Conservation (phyloP, 2,888 invertebrate genomes). For the Amiota communis region DNA sequence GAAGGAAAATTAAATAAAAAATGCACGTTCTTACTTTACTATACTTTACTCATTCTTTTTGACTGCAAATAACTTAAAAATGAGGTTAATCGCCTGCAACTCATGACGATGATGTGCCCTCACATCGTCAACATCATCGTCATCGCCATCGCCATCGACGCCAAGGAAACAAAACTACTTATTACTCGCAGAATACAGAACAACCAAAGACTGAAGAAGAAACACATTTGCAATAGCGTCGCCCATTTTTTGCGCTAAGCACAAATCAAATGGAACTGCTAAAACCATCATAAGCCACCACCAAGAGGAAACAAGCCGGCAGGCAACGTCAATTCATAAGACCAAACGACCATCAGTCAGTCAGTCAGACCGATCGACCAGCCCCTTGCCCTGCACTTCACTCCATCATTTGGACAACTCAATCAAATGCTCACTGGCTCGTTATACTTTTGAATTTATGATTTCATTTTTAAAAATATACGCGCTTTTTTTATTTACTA, state of each 20-base stretch:
- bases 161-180: neutral
- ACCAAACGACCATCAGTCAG: neutral
- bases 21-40: neutral
- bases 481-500: conserved; percentile 31
- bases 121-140: neutral
- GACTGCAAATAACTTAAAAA: conserved; percentile 29
- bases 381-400: neutral
- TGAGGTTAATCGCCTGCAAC: conserved; percentile 33
- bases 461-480: conserved; percentile 58
- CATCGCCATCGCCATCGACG: conserved; percentile 11
- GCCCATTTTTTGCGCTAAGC: conserved; percentile 11
- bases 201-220: neutral
- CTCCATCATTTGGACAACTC: neutral
- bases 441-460: conserved; percentile 38
- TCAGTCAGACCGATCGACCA: neutral
- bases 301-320: neutral
- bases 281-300: neutral
- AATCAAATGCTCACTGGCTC: neutral
- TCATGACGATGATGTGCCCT: neutral
- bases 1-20: neutral
- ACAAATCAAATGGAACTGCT: conserved; percentile 12
- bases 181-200: neutral
- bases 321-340: neutral
- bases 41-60: neutral
- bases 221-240: conserved; percentile 10